phyloP scores from a whole-genome alignment of 2,888 invertebrate genomes.

The Scaeva pyrastri region DNA sequence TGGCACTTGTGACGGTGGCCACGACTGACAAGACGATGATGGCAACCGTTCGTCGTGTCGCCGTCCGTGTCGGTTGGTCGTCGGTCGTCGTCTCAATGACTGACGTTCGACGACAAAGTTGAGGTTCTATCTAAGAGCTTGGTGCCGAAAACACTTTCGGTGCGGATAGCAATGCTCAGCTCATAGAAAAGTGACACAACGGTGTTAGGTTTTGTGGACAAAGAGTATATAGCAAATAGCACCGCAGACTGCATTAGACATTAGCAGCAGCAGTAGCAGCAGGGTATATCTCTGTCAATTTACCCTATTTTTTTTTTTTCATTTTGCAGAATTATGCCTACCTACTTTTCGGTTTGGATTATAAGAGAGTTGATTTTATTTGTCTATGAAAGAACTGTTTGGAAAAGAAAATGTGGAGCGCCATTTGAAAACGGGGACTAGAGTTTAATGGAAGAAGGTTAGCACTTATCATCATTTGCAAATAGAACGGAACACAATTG shows the following conservation, averaged over 20 bases:
- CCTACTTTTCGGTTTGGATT: slow-evolving; percentile 16
- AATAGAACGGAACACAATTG: slow-evolving; percentile 12
- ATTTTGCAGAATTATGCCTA: slow-evolving; percentile 20
- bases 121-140: slow-evolving; percentile 44
- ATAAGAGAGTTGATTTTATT: slow-evolving; percentile 39
- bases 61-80: too few species aligned
- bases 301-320: slow-evolving; percentile 15
- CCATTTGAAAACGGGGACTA: slow-evolving; percentile 42
- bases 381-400: slow-evolving; percentile 13
- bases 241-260: neutral
- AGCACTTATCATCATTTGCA: slow-evolving; percentile 45
- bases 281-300: slow-evolving; percentile 31
- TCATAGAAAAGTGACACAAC: slow-evolving; percentile 54
- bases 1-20: slow-evolving; percentile 36
- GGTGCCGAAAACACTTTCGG: slow-evolving; percentile 70
- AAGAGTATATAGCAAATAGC: neutral
- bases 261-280: too few species aligned
- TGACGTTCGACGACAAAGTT: neutral
- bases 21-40: neutral
- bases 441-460: slow-evolving; percentile 53
- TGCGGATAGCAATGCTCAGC: slow-evolving; percentile 41
- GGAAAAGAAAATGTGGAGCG: slow-evolving; percentile 44
- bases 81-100: neutral
- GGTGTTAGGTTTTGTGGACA: slow-evolving; percentile 37
- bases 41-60: neutral